A percentile compares a stretch with the other conserved stretches of the same genome.
Evolutionary conservation across 2,113 vertebrate species (phyloP).

Genomic region (Lepus europaeus): DNA sequence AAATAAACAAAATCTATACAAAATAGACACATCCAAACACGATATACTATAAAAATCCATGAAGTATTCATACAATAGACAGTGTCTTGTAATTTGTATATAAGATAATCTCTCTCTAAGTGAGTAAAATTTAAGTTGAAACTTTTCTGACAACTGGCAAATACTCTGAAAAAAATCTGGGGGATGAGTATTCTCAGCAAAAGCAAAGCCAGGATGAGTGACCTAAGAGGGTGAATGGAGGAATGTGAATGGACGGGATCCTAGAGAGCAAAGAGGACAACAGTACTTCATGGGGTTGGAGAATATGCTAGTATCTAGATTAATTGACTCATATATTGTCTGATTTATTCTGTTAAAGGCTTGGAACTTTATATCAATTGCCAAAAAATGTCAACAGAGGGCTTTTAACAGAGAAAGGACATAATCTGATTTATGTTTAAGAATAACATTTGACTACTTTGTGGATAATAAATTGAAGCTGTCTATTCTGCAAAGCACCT

Average conservation of each 20-base stretch:
- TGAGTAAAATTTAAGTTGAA: not conserved
- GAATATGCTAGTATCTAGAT: not conserved
- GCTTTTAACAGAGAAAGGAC: not conserved
- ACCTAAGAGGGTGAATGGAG: not conserved
- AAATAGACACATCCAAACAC: not conserved
- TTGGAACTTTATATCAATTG: not conserved
- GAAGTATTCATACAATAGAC: not conserved
- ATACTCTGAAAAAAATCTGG: not conserved
- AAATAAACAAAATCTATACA: not conserved
- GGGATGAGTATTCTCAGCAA: not conserved
- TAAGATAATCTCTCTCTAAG: not conserved
- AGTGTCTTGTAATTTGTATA: not conserved
- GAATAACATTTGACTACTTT: not conserved
- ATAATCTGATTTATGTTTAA: conserved; percentile 30
- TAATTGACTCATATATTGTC: not conserved
- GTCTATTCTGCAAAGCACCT: not conserved
- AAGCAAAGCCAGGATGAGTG: not conserved
- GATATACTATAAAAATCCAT: not conserved
- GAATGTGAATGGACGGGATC: not conserved
- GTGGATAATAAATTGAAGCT: not conserved
- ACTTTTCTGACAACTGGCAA: not conserved
- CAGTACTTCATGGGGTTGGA: not conserved
- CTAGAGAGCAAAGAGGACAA: not conserved
- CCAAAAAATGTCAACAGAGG: not conserved
- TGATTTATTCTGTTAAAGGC: not conserved